These are phyloP conservation scores for Odobenus rosmarus DNA, from an alignment of 2,113 vertebrate species.

Conservation along the genomic window DNA sequence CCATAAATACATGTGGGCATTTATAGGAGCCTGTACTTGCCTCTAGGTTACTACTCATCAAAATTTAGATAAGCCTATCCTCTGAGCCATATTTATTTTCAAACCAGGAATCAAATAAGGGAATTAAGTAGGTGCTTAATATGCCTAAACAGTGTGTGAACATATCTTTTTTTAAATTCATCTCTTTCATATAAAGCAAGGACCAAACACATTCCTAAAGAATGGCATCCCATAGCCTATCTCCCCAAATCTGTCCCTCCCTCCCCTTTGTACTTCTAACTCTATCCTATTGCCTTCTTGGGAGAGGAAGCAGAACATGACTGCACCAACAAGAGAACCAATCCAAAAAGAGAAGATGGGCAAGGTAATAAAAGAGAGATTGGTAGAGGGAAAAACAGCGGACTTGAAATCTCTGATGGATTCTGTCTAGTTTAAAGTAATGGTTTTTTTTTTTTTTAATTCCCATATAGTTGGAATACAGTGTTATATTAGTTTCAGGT, in stretches of 20 bases:
- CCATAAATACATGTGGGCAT: no score
- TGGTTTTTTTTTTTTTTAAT: neutral
- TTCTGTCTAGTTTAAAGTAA: neutral
- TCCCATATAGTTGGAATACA: neutral
- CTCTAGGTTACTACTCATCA: neutral
- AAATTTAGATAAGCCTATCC: neutral
- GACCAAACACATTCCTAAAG: neutral
- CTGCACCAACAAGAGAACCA: neutral
- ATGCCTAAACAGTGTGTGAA: neutral
- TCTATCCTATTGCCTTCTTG: neutral
- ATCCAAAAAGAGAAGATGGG: neutral
- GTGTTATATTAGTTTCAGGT: neutral
- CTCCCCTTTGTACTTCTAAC: neutral
- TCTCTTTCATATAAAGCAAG: neutral
- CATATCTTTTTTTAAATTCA: neutral
- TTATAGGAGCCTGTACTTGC: neutral
- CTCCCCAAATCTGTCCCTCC: neutral
- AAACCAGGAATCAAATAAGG: neutral
- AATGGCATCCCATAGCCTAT: neutral
- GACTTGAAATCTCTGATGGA: neutral
- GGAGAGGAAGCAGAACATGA: neutral
- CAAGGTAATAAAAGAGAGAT: neutral
- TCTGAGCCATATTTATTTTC: neutral
- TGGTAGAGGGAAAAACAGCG: accelerated
- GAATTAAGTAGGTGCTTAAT: neutral